These are phyloP conservation scores for Rhombomys opimus DNA, from an alignment of 2,113 vertebrate species.

Conservation along the genomic window DNA sequence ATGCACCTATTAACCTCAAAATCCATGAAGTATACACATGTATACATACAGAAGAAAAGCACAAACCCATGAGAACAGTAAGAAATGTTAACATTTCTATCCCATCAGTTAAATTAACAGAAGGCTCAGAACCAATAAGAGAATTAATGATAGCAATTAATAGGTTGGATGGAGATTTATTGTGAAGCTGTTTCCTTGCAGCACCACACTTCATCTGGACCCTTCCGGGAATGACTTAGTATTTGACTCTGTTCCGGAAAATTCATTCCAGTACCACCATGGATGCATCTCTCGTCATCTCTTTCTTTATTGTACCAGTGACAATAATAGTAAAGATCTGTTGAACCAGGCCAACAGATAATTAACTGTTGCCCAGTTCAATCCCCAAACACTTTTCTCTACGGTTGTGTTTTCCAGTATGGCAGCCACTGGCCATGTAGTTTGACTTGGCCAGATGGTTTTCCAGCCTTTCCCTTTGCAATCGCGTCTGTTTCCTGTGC, in stretches of 20 bases:
- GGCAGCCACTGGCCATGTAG: not conserved
- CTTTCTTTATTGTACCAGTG: conserved; percentile 29
- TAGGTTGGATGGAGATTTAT: not conserved
- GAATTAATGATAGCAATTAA: conserved; percentile 5
- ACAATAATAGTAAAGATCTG: conserved; percentile 25
- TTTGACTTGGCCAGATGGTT: not conserved
- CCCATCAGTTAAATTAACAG: not conserved
- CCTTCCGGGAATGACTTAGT: not conserved
- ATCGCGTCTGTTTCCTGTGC: not conserved
- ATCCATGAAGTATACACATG: not conserved
- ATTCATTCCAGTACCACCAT: not conserved
- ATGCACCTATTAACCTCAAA: not conserved
- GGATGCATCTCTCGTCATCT: not conserved
- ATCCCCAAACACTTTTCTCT: not conserved
- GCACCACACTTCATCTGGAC: not conserved
- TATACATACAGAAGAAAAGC: not conserved
- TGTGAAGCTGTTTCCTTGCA: not conserved
- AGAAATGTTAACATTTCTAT: not conserved
- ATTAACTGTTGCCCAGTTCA: not conserved
- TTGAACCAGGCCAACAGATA: not conserved
- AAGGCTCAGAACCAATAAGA: not conserved
- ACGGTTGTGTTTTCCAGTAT: not conserved
- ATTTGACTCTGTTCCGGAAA: conserved; percentile 20
- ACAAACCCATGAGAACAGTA: not conserved
- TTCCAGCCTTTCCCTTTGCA: not conserved